Evolutionary conservation across 2,888 invertebrate species (phyloP).

Genomic region (Antitype chi): DNA sequence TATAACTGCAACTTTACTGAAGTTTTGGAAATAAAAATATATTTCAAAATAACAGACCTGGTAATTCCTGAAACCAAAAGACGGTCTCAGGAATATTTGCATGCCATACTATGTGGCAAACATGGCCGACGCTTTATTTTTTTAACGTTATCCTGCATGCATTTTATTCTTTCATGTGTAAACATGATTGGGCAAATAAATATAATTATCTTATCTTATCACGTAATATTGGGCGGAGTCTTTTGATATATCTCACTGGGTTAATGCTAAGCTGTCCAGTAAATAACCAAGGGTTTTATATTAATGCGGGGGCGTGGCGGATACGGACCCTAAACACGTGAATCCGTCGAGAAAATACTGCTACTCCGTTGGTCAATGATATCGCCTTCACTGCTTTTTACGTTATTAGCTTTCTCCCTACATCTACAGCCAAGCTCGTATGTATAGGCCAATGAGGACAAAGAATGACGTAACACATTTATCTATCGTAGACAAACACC

Average conservation of each 20-base stretch:
- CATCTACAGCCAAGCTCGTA: background rate
- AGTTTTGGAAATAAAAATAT: no score
- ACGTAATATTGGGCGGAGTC: background rate
- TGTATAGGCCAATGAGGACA: background rate
- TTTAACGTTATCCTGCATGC: no score
- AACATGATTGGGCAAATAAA: no score
- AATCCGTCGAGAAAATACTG: background rate
- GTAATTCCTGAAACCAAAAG: background rate
- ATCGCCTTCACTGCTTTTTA: background rate
- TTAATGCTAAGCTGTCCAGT: no score
- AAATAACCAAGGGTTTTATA: background rate
- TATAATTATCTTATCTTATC: no score
- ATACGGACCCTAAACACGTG: background rate
- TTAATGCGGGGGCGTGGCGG: background rate
- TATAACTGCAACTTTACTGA: no score
- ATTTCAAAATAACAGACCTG: background rate
- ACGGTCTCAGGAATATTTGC: background rate
- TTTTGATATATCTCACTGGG: background rate
- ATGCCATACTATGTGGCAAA: no score
- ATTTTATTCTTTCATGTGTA: no score
- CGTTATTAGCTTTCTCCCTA: background rate
- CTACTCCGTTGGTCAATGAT: background rate
- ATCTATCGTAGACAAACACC: background rate
- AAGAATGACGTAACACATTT: background rate
- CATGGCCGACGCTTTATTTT: no score